phyloP scores from a whole-genome alignment of 2,797 vertebrate genomes.

The Epinephelus awoara region DNA sequence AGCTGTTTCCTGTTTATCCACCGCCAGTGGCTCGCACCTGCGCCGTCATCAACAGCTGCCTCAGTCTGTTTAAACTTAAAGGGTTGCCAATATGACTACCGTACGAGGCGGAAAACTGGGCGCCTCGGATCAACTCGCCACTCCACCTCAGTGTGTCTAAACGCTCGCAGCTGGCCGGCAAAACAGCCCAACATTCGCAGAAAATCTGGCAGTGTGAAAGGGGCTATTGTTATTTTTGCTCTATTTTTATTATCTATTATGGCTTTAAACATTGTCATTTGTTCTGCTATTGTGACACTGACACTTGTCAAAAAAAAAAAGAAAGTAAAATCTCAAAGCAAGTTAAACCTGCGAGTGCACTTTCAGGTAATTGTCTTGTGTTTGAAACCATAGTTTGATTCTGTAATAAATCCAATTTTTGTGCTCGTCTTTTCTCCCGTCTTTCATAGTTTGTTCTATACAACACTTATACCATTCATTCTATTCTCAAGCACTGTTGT shows the following conservation, averaged over 20 bases:
- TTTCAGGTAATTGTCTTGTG: conserved; percentile 29
- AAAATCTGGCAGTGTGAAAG: too few relatives aligned
- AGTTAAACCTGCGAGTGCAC: conserved; percentile 22
- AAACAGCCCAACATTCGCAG: too few relatives aligned
- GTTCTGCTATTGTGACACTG: neutral
- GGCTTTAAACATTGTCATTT: conserved; percentile 6
- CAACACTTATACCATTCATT: conserved; percentile 61
- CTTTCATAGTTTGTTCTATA: conserved; percentile 41
- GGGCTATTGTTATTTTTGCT: neutral
- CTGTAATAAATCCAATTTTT: conserved; percentile 23
- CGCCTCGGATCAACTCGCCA: too few relatives aligned
- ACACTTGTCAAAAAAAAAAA: neutral
- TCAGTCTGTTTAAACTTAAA: too few relatives aligned
- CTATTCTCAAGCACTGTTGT: conserved; percentile 33
- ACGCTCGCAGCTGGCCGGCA: too few relatives aligned
- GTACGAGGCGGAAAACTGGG: too few relatives aligned
- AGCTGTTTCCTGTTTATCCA: too few relatives aligned
- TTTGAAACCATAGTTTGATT: conserved; percentile 25
- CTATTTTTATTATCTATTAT: neutral
- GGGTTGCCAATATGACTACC: too few relatives aligned
- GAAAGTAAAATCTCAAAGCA: conserved; percentile 14
- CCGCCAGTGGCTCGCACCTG: too few relatives aligned
- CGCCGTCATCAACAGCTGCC: too few relatives aligned
- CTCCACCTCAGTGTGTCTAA: too few relatives aligned
- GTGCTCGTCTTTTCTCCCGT: conserved; percentile 10